Evolutionary conservation across 2,797 vertebrate genomes (phyloP), one percentile per base, ranked within the genome.

Genomic region (Siniperca scherzeri): DNA sequence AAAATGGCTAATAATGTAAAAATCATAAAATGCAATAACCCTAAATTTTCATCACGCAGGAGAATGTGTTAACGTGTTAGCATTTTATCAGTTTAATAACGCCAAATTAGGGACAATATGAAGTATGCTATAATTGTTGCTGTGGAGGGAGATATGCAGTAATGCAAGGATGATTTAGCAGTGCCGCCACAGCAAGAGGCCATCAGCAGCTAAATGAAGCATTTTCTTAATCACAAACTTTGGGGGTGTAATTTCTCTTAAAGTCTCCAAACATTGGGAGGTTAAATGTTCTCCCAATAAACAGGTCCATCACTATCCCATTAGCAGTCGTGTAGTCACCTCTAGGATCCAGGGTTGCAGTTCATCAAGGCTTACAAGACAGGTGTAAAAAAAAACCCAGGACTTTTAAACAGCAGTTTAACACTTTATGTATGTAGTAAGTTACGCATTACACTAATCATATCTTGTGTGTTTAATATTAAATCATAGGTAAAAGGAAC

Each of bases 61-160:
- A 96, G 93, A 97, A 96, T 94, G 95, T 97, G 91, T 94, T 96
- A 95, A 96, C 93, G 84, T 94, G 93, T 95, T 95, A 93, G 91
- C 95, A 96, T 96, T 98, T 97, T 96, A 97, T 97, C 96, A 97
- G 96, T 96, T 97, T 97, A 98, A 98, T 97, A 97, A 97, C 94
- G 94, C 93, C 94, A 97, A 97, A 97, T 98, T 96, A 97, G 95
- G 89, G 93, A 95, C 94, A 96, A 96, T 97, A 96, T 97, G 96
- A 97, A 97, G 94, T 96, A 94, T 93, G 93, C 94, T 88, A 92
- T 97, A 96, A 96, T 95, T 94, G 95, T 93, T 93, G 93, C 93
- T 92, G 94, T 96, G 95, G 90, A 90, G 88, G 88, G 36, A 91
- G 95, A 96, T 95, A 62, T 83, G 83, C 85, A 70, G 78, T 87